Conservation (phyloP, 2,113 vertebrate species). For the Archocentrus centrarchus region DNA sequence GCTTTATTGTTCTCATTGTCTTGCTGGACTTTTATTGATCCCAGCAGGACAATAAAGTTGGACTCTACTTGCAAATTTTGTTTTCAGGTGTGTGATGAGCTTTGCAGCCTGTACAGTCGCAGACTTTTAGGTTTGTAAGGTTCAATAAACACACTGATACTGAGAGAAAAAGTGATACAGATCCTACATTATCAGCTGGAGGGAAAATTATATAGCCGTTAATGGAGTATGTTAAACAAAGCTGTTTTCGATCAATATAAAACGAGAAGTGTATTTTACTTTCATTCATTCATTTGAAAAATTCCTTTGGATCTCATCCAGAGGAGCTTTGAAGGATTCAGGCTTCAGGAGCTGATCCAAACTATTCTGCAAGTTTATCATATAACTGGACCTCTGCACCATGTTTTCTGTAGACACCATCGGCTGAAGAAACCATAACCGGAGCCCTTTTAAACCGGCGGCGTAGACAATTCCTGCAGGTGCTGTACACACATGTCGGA, state of each 20-base stretch:
- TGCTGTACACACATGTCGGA: neutral
- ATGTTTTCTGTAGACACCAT: neutral
- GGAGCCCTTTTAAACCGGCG: neutral
- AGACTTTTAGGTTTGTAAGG: neutral
- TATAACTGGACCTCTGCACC: neutral
- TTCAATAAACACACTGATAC: neutral
- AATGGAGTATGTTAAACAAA: too few relatives aligned
- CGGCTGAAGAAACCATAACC: neutral
- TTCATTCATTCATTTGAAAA: neutral
- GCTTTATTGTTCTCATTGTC: too few relatives aligned
- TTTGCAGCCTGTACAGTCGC: neutral
- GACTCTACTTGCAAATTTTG: neutral
- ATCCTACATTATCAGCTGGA: too few relatives aligned
- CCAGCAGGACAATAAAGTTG: neutral
- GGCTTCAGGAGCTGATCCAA: neutral
- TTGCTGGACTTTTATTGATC: neutral
- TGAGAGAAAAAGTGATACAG: neutral
- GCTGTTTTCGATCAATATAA: neutral
- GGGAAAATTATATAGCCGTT: too few relatives aligned
- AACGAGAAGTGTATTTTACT: neutral
- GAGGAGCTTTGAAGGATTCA: neutral
- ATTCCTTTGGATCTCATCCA: neutral
- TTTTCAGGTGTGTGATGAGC: neutral
- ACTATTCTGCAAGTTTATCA: neutral
- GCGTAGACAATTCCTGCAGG: neutral